Base-by-base conservation (phyloP, 2,888 invertebrate species). In the Calliphora vomitoria region DNA sequence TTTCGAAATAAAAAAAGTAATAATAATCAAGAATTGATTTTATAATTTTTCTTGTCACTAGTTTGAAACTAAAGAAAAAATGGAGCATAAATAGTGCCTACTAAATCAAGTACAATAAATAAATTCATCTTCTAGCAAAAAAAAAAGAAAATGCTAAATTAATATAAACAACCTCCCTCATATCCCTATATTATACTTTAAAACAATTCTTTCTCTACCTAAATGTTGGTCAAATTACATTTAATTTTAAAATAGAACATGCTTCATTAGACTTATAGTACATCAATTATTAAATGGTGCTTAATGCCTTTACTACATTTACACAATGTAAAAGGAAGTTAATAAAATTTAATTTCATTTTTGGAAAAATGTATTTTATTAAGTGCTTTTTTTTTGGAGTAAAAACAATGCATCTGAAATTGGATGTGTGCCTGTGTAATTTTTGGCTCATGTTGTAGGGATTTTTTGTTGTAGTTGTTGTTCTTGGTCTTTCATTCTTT, bases 371-470 rank as follows among this genome's bases (percentile, higher is more conserved):
- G n/a, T 41, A 74, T 3, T 38, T 58, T 6, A 18, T n/a, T 11
- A 47, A 47, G 47, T 11, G 11, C n/a, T 44, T 58, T 58, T 20
- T 18, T 18, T 35, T 35, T 35, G 4, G 4, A 0, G 5, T 35
- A 35, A 35, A 35, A 6, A 60, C 31, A 60, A 60, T 31, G 4
- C 60, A n/a, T 50, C 31, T 1, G 31, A 66, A 41, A 13, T 44
- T 10, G 5, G 3, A 62, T 18, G n/a, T 64, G 25, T 3, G 25
- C 38, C 11, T 20, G 25, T 25, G 50, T 47, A 53, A 44, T 41
- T 82, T 75, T 47, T 66, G 64, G 74, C 82, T 75, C 38, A 41
- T 60, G 4, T 75, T 75, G n/a, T 13, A 47, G 66, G 10, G 2
- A 75, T 50, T 25, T 55, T 25, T n/a, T n/a, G n/a, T 18, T 31